Conservation (phyloP, 2,888 invertebrate genomes). For the Leptopilina drosophilae region DNA sequence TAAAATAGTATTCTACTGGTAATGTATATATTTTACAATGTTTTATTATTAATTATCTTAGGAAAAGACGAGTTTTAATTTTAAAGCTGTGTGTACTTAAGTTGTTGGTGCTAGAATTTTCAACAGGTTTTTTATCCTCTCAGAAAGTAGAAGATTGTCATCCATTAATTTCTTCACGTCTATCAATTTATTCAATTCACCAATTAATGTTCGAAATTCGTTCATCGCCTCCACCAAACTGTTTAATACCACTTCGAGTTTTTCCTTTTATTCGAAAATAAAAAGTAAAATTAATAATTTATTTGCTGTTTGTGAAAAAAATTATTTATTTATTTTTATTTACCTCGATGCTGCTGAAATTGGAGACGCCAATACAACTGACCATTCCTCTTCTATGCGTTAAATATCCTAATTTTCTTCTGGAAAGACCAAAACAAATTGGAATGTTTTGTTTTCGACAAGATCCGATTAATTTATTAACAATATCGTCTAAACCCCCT, state of each 20-base stretch:
- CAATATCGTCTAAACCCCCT: constrained; percentile 65
- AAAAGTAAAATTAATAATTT: constrained; percentile 3
- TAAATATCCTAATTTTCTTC: constrained; percentile 68
- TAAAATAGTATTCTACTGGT: too few relatives aligned
- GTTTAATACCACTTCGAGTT: constrained; percentile 62
- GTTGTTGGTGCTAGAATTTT: constrained; percentile 55
- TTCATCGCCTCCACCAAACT: constrained; percentile 62
- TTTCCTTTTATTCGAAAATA: constrained; percentile 57
- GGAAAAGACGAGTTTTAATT: background rate
- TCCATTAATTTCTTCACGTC: constrained; percentile 58
- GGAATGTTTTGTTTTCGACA: constrained; percentile 62
- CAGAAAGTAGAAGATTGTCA: constrained; percentile 60
- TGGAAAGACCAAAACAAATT: constrained; percentile 64
- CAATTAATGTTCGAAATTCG: constrained; percentile 54
- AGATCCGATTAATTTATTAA: constrained; percentile 58
- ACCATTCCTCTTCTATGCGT: constrained; percentile 64
- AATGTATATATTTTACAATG: too few relatives aligned
- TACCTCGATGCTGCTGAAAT: constrained; percentile 67
- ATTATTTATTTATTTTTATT: constrained; percentile 19
- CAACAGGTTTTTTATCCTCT: constrained; percentile 60
- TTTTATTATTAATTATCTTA: too few relatives aligned
- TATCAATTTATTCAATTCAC: constrained; percentile 52
- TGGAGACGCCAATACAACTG: constrained; percentile 65
- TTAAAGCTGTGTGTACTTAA: background rate
- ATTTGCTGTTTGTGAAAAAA: too few relatives aligned